phyloP scores from a whole-genome alignment of 2,113 vertebrate species.

The Lasiurus cinereus region DNA sequence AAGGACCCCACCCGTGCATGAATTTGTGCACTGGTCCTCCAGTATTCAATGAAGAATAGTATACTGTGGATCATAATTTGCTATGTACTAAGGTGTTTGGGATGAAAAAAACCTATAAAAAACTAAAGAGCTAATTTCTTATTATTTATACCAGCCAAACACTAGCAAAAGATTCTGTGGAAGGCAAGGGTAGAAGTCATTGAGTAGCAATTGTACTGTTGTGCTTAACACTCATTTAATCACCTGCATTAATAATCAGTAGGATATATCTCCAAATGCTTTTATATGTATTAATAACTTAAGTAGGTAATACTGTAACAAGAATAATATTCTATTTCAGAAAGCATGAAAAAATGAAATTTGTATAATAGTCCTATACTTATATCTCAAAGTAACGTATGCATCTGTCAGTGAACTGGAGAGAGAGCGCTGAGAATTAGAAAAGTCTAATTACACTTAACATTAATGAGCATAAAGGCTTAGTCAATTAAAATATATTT shows the following conservation, averaged over 20 bases:
- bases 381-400: not conserved
- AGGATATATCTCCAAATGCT: not conserved
- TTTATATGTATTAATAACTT: not conserved
- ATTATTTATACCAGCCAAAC: not conserved
- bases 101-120: not conserved
- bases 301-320: not conserved
- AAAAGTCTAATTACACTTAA: not conserved
- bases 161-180: not conserved
- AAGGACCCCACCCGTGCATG: too few relatives aligned
- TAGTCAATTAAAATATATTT: not conserved
- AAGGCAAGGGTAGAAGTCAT: not conserved
- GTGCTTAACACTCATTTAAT: not conserved
- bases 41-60: not conserved
- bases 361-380: not conserved
- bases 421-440: not conserved
- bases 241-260: not conserved
- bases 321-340: not conserved
- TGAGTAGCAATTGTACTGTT: fast-evolving
- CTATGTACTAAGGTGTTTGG: not conserved
- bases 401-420: not conserved
- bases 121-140: not conserved
- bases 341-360: slow-evolving; percentile 26
- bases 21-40: too few relatives aligned
- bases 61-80: not conserved
- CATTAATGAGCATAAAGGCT: not conserved